Conservation (phyloP, 2,888 invertebrate genomes). For the Drosophila yooni region DNA sequence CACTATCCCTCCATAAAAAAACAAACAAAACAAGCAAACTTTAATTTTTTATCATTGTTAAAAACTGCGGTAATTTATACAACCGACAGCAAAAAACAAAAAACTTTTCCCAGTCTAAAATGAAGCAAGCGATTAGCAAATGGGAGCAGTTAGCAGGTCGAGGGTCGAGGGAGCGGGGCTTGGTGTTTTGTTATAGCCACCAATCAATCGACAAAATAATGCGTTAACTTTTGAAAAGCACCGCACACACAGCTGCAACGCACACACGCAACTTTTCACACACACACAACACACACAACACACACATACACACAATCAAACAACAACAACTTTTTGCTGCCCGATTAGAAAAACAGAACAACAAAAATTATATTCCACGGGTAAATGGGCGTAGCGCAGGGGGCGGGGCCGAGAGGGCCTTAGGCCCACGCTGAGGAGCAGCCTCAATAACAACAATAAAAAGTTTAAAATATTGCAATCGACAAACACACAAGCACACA, state of each 20-base stretch:
- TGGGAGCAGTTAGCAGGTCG: not conserved
- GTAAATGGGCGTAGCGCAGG: not conserved
- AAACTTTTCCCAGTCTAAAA: constrained; percentile 59
- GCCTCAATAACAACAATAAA: constrained; percentile 56
- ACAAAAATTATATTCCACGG: constrained; percentile 55
- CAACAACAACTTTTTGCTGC: constrained; percentile 39
- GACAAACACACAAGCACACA: constrained; percentile 2
- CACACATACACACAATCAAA: constrained; percentile 11
- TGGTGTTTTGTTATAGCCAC: constrained; percentile 24
- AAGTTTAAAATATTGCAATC: constrained; percentile 67
- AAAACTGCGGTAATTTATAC: constrained; percentile 81
- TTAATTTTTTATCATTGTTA: constrained; percentile 78
- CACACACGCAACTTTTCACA: constrained; percentile 74
- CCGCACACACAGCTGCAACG: constrained; percentile 55
- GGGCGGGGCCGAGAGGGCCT: not conserved
- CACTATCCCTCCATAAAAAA: constrained; percentile 5
- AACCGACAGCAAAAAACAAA: constrained; percentile 53
- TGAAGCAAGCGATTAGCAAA: constrained; percentile 57
- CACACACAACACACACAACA: constrained; percentile 26
- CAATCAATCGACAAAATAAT: constrained; percentile 81
- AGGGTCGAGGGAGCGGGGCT: not conserved
- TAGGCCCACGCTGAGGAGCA: constrained; percentile 1
- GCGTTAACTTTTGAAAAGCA: constrained; percentile 74
- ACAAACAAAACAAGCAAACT: constrained; percentile 56
- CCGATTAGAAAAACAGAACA: constrained; percentile 51